These are phyloP conservation scores for Hemiscyllium ocellatum DNA, from an alignment of 2,113 vertebrate species.

Conservation along the genomic window DNA sequence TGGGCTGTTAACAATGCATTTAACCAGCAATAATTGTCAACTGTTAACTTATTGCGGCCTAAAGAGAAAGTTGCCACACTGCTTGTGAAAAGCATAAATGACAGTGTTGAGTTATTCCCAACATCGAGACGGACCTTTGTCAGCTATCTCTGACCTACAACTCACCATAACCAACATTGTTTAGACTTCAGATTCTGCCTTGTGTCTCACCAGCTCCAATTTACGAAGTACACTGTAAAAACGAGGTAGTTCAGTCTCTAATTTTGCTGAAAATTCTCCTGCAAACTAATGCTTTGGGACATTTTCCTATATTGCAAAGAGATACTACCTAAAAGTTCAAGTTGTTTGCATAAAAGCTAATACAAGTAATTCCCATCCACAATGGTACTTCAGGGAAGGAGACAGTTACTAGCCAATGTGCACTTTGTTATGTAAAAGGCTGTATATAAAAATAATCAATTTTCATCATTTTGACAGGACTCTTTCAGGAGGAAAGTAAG, in stretches of 20 bases:
- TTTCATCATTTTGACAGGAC: neutral
- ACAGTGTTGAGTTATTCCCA: too few species aligned
- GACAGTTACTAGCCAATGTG: neutral
- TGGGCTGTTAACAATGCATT: too few species aligned
- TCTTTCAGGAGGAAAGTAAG: neutral
- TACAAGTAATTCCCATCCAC: neutral
- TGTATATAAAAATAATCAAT: constrained; percentile 4
- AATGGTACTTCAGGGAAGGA: neutral
- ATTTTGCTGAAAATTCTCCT: neutral
- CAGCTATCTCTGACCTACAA: too few species aligned
- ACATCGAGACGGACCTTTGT: too few species aligned
- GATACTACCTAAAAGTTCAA: neutral
- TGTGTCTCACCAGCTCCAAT: neutral
- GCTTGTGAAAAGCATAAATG: too few species aligned
- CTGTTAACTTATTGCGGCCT: too few species aligned
- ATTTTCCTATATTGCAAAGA: neutral
- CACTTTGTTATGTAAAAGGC: neutral
- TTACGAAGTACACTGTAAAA: neutral
- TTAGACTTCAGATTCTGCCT: too few species aligned
- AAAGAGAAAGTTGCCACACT: too few species aligned
- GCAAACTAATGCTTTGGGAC: neutral
- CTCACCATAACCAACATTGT: too few species aligned
- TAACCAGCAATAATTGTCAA: too few species aligned
- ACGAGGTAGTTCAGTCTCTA: neutral
- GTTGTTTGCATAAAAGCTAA: neutral